Evolutionary conservation across 2,888 invertebrate genomes (phyloP).

Genomic region (Eristalinus aeneus): DNA sequence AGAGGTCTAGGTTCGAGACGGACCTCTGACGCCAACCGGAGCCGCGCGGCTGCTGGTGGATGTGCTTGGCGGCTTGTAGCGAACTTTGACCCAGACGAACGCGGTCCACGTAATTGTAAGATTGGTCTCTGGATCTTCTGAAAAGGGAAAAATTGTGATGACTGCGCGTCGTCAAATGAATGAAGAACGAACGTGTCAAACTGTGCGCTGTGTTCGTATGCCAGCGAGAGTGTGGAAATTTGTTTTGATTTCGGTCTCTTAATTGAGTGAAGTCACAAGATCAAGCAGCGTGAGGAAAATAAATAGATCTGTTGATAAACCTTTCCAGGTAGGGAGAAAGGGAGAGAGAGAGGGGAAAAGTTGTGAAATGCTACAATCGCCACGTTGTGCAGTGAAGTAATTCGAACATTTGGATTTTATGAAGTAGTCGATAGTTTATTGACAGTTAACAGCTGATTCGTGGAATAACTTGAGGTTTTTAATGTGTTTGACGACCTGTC

Average conservation of each 20-base stretch:
- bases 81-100: constrained; percentile 78
- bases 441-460: not conserved
- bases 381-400: not conserved
- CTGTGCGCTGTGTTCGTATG: not conserved
- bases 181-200: not conserved
- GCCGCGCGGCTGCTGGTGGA: constrained; percentile 76
- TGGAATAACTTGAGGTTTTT: not conserved
- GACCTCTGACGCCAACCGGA: constrained; percentile 81
- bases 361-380: not conserved
- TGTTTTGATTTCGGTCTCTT: too few species aligned
- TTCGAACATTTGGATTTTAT: not conserved
- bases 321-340: too few species aligned
- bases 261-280: too few species aligned
- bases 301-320: too few species aligned
- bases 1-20: constrained; percentile 82
- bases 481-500: too few species aligned
- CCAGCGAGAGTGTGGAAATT: not conserved
- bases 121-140: constrained; percentile 78
- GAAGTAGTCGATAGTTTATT: not conserved
- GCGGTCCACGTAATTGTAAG: constrained; percentile 81
- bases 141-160: constrained; percentile 10
- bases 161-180: not conserved
- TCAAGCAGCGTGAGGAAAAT: not conserved
- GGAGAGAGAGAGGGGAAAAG: too few species aligned
- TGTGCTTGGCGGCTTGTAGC: constrained; percentile 74